A percentile compares a stretch with the other conserved stretches of the same genome.
Conservation (phyloP, 2,888 invertebrate species). For the Sminthurides aquaticus region DNA sequence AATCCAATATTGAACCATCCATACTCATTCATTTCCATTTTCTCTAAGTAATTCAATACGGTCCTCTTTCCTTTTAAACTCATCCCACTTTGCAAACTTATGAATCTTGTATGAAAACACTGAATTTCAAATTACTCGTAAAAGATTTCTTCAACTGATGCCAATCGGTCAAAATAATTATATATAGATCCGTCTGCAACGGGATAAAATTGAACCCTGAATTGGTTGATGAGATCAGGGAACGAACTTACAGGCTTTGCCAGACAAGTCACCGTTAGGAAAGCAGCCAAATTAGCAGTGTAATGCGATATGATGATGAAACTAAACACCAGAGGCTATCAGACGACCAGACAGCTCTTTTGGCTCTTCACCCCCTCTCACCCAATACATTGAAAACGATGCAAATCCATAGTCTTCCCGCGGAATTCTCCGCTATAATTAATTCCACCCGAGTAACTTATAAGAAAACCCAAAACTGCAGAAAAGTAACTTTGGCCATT, state of each 20-base stretch:
- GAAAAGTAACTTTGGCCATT: too few relatives aligned
- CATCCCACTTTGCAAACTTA: not conserved
- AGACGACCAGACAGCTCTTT: slow-evolving; percentile 89
- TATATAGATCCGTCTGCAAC: slow-evolving; percentile 77
- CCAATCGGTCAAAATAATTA: slow-evolving; percentile 92
- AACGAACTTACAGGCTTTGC: slow-evolving; percentile 85
- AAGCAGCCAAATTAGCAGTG: slow-evolving; percentile 95
- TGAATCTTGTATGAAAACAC: slow-evolving; percentile 1
- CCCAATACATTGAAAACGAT: not conserved
- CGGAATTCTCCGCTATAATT: too few relatives aligned
- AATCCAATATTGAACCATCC: slow-evolving; percentile 79
- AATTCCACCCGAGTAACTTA: too few relatives aligned
- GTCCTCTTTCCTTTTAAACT: not conserved
- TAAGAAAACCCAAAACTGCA: too few relatives aligned
- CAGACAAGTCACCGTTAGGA: slow-evolving; percentile 73
- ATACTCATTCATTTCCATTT: slow-evolving; percentile 92
- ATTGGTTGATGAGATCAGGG: slow-evolving; percentile 88
- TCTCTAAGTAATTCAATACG: not conserved
- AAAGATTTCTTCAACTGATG: slow-evolving; percentile 84
- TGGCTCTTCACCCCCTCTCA: slow-evolving; percentile 87
- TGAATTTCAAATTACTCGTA: slow-evolving; percentile 70
- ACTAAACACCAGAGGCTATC: slow-evolving; percentile 97
- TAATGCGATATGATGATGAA: slow-evolving; percentile 94
- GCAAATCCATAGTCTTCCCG: too few relatives aligned
- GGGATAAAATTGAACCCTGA: slow-evolving; percentile 91